These are phyloP conservation scores for Malthinus flaveolus DNA, from an alignment of 2,888 invertebrate genomes.

Conservation along the genomic window DNA sequence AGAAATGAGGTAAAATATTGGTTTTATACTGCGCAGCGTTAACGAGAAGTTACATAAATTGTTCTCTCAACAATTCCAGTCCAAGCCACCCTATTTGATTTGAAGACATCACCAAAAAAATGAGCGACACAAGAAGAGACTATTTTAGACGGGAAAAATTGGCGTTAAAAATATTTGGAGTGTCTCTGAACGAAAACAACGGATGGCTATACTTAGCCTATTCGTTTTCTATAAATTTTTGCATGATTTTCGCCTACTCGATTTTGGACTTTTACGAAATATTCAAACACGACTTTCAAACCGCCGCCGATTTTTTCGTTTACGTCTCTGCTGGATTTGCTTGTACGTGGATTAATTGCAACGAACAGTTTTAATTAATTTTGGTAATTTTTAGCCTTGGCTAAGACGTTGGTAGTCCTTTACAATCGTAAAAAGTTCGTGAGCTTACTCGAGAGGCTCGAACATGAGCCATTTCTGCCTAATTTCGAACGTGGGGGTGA, in stretches of 20 bases:
- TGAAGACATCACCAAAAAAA: not conserved
- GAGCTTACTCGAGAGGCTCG: not conserved
- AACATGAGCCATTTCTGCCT: not conserved
- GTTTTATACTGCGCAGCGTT: no score
- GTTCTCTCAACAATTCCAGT: no score
- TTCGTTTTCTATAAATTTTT: not conserved
- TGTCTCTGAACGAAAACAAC: not conserved
- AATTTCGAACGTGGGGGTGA: not conserved
- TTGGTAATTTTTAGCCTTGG: not conserved
- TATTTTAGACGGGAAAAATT: not conserved
- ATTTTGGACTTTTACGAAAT: slow-evolving; percentile 1
- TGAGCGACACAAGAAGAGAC: not conserved
- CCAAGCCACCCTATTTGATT: not conserved
- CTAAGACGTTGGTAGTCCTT: not conserved
- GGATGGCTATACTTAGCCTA: not conserved
- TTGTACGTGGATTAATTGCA: not conserved
- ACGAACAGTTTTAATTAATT: not conserved
- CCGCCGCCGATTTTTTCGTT: not conserved
- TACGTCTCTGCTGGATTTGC: not conserved
- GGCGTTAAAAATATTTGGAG: not conserved
- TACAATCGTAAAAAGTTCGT: not conserved
- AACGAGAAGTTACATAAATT: no score
- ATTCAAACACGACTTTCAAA: not conserved
- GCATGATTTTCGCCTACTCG: not conserved
- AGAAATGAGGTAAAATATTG: no score